Evolutionary conservation across 53 echinoderm and acorn worm genomes (phyloP).

Genomic region (Mesocentrotus franciscanus): DNA sequence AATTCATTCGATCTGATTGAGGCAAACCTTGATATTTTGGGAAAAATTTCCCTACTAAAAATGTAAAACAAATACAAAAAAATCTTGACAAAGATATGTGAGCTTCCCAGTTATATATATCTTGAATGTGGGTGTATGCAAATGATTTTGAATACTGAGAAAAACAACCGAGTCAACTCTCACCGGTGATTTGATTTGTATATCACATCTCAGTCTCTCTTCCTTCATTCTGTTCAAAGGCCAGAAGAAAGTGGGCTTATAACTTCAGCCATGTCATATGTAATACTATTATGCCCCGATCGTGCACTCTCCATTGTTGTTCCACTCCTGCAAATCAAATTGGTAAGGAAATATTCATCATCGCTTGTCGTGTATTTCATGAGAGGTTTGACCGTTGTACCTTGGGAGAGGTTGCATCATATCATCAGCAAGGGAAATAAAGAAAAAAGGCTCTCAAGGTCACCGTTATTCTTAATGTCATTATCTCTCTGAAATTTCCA

Average conservation of each 20-base stretch:
- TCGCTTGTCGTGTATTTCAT: neutral
- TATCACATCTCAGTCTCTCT: neutral
- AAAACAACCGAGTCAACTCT: neutral
- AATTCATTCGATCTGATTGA: too few relatives aligned
- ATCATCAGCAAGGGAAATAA: neutral
- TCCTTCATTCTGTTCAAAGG: neutral
- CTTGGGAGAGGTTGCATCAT: neutral
- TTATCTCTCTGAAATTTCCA: constrained; percentile 14
- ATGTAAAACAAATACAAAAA: too few relatives aligned
- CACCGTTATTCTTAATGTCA: neutral
- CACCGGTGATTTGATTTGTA: neutral
- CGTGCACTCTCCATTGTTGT: neutral
- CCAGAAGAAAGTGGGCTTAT: constrained; percentile 4
- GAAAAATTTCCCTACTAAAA: too few relatives aligned
- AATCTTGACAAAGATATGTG: neutral
- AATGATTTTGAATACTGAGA: neutral
- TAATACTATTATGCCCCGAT: constrained; percentile 22
- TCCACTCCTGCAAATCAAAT: constrained; percentile 37
- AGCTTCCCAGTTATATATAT: neutral
- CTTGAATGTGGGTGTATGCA: constrained; percentile 1
- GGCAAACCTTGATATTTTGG: too few relatives aligned
- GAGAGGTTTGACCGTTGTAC: too few relatives aligned
- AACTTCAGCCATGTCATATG: neutral
- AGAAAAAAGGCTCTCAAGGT: neutral
- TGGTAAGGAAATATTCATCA: constrained; percentile 10